Base-by-base conservation (phyloP, 1,140 invertebrate species). In the Pseudomyrmex gracilis region DNA sequence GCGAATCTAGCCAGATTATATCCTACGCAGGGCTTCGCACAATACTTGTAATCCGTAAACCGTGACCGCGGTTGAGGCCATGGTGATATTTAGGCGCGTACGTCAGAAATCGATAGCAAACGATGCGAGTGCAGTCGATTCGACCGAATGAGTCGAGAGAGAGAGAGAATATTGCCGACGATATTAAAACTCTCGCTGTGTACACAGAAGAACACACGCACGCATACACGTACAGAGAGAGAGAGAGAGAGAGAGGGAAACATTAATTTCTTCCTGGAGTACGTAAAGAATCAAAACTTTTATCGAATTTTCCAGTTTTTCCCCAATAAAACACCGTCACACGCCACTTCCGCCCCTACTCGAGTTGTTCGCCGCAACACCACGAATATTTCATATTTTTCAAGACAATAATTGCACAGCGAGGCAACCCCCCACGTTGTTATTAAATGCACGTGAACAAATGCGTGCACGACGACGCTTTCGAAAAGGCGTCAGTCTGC, bases 1-100 rank as follows among this genome's bases (percentile, higher is more conserved):
- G 90, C 92, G 91, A 93, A 94, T 94, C 93, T 93, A 94, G 92
- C 92, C 89, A 91, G 93, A 93, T 93, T 93, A 93, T 92, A 92
- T 93, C 91, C 92, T 93, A 90, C 90, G 90, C 86, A 89, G 93
- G 93, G 92, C 92, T 94, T 93, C 92, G 91, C 92, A 91, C 90
- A 91, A 93, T 93, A 90, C 91, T 89, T 73, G 91, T 92, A 91
- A 93, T 92, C 91, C 90, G 83, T 91, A 90, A 91, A 93, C 88
- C 90, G 84, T 90, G 85, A 84, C 88, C 89, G 86, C 87, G 90
- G 90, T 91, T 90, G 85, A 87, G 87, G 77, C 73, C 58, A 9
- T 63, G 70, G 73, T 64, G 74, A 90, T 85, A 83, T 89, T 89
- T 86, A 83, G 78, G 22, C 49, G 22, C 49, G 83, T 34, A 22